phyloP scores from a whole-genome alignment of 2,797 vertebrate species.

The Crossoptilon crossoptilon region DNA sequence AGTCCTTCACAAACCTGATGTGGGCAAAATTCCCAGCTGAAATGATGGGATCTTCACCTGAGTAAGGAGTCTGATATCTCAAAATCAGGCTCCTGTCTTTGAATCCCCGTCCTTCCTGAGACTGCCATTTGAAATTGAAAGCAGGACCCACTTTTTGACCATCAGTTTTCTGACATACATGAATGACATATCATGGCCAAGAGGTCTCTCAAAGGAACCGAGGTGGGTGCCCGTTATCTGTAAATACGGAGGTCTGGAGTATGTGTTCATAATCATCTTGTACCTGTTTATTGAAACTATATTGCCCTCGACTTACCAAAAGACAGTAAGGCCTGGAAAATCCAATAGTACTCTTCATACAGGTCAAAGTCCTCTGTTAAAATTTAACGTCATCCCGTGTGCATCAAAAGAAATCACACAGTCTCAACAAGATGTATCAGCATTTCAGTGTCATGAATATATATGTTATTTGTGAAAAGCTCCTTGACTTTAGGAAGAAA shows the following conservation, averaged over 20 bases:
- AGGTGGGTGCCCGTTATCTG: background rate
- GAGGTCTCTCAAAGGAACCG: background rate
- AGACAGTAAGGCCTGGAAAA: background rate
- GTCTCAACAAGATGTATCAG: background rate
- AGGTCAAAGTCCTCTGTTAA: background rate
- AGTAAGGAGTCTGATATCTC: background rate
- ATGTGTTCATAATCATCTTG: background rate
- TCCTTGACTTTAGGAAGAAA: background rate
- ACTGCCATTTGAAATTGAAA: background rate
- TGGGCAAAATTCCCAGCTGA: background rate
- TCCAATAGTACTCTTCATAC: background rate
- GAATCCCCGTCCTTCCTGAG: background rate
- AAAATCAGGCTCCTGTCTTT: background rate
- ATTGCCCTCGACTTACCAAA: background rate
- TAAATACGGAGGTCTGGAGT: background rate
- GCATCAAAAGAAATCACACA: background rate
- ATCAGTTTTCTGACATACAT: background rate
- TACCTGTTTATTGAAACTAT: background rate
- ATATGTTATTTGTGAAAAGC: background rate
- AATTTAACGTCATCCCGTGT: background rate
- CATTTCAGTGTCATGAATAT: background rate
- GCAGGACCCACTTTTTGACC: background rate
- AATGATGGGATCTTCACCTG: background rate
- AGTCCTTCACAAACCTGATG: background rate
- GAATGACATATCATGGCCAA: background rate